Percentiles rank a stretch among this genome's conserved stretches.
These are phyloP conservation scores for Hymenopus coronatus DNA, from an alignment of 2,888 invertebrate genomes.

Conservation along the genomic window DNA sequence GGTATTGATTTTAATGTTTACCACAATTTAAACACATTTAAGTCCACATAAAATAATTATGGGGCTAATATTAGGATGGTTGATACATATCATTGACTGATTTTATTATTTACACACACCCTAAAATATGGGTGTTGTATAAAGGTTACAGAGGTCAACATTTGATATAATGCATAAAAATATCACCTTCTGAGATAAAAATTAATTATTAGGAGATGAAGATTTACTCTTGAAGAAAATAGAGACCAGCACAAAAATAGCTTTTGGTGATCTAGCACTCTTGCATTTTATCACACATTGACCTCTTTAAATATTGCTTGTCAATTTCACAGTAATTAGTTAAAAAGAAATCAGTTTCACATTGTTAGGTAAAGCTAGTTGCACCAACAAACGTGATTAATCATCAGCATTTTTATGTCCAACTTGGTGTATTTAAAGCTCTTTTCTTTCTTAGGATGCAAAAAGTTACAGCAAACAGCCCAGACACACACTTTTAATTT, in stretches of 20 bases:
- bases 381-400: background rate
- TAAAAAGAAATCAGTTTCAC: background rate
- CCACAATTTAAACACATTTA: constrained; percentile 24
- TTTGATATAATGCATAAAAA: background rate
- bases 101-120: constrained; percentile 6
- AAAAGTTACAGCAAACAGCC: background rate
- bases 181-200: background rate
- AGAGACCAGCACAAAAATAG: background rate
- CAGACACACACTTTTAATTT: background rate
- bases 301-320: constrained; percentile 1
- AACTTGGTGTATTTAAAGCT: background rate
- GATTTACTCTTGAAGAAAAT: background rate
- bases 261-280: background rate
- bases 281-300: background rate
- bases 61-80: constrained; percentile 17
- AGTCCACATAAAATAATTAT: constrained; percentile 19
- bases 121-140: background rate
- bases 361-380: background rate
- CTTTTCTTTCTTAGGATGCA: background rate
- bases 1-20: constrained; percentile 8
- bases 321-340: background rate
- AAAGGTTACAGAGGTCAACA: background rate
- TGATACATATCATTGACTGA: constrained; percentile 20
- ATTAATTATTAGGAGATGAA: background rate
- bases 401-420: background rate